Evolutionary conservation across 2,113 vertebrate genomes (phyloP).

Genomic region (Paratilapia polleni): DNA sequence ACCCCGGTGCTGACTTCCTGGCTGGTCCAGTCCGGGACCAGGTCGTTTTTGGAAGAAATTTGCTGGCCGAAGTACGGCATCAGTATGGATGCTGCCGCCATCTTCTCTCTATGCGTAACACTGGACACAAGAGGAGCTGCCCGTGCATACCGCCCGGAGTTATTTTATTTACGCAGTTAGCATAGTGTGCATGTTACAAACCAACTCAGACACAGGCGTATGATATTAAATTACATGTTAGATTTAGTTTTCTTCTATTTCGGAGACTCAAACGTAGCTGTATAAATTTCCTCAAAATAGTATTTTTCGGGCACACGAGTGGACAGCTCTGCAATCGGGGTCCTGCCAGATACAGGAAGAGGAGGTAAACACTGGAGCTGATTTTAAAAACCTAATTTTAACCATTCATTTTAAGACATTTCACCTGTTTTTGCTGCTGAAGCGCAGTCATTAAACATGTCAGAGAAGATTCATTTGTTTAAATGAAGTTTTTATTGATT

Average conservation of each 20-base stretch:
- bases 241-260: fast-evolving
- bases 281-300: fast-evolving
- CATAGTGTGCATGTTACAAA: fast-evolving
- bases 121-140: fast-evolving
- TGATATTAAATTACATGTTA: fast-evolving
- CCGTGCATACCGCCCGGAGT: neutral
- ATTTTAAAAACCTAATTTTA: fast-evolving
- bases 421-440: fast-evolving
- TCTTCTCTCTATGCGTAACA: slow-evolving; percentile 30
- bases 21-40: slow-evolving; percentile 73
- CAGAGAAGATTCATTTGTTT: fast-evolving
- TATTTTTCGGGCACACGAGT: slow-evolving; percentile 10
- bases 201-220: fast-evolving
- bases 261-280: fast-evolving
- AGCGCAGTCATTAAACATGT: fast-evolving
- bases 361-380: slow-evolving; percentile 47
- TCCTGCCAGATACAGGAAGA: slow-evolving; percentile 38
- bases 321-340: slow-evolving; percentile 23
- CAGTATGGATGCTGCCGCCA: slow-evolving; percentile 67
- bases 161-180: neutral
- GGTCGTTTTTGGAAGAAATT: slow-evolving; percentile 49
- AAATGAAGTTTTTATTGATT: neutral
- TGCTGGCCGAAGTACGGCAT: slow-evolving; percentile 37
- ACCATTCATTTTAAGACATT: fast-evolving
- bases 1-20: slow-evolving; percentile 85